phyloP scores from a whole-genome alignment of 2,888 invertebrate genomes.

The Drosophila barbarae region DNA sequence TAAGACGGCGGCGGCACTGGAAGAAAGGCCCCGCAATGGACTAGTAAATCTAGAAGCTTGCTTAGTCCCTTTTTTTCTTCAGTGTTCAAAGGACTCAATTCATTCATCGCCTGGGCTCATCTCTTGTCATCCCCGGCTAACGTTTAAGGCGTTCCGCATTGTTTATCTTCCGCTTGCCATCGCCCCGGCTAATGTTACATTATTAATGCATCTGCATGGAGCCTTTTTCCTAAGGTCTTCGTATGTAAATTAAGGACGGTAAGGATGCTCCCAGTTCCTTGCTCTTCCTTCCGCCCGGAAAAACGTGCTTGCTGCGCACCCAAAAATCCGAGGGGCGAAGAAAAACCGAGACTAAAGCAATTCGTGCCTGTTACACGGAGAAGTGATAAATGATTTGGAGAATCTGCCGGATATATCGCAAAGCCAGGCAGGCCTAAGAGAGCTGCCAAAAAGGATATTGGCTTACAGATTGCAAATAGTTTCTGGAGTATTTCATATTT shows the following conservation, averaged over 20 bases:
- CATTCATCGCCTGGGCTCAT: slow-evolving; percentile 20
- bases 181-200: slow-evolving; percentile 58
- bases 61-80: neutral
- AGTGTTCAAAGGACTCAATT: slow-evolving; percentile 7
- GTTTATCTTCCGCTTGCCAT: slow-evolving; percentile 27
- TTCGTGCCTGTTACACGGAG: slow-evolving; percentile 11
- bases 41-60: neutral
- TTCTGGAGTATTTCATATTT: neutral
- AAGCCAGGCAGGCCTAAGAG: slow-evolving; percentile 16
- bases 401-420: slow-evolving; percentile 10
- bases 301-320: slow-evolving; percentile 13
- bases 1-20: slow-evolving; percentile 1
- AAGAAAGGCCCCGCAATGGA: neutral
- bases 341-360: slow-evolving; percentile 16
- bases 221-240: slow-evolving; percentile 25
- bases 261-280: neutral
- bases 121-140: slow-evolving; percentile 31
- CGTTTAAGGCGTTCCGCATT: slow-evolving; percentile 40
- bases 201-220: slow-evolving; percentile 65
- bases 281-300: neutral
- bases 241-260: slow-evolving; percentile 29
- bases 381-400: slow-evolving; percentile 39
- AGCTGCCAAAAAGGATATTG: slow-evolving; percentile 27
- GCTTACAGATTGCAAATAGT: neutral
- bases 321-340: neutral